phyloP scores from a whole-genome alignment of 2,113 vertebrate genomes.

The Vulpes vulpes region DNA sequence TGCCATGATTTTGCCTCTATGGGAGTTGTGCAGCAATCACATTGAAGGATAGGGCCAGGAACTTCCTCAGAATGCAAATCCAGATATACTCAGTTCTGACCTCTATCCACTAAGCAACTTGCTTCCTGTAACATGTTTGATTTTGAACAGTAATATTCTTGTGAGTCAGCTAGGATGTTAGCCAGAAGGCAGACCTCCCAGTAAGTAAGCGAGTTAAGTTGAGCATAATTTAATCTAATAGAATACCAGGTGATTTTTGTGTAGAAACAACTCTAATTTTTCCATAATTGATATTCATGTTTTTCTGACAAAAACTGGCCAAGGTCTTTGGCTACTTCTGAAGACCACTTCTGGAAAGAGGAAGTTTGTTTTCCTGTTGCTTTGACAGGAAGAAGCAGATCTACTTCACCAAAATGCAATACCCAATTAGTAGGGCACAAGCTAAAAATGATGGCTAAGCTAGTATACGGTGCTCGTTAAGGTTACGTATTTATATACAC shows the following conservation, averaged over 20 bases:
- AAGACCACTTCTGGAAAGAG: constrained; percentile 66
- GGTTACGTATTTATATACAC: neutral
- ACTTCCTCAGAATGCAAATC: neutral
- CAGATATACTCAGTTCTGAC: neutral
- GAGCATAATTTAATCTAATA: neutral
- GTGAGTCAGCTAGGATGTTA: neutral
- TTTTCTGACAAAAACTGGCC: constrained; percentile 56
- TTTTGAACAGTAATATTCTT: neutral
- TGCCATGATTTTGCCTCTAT: neutral
- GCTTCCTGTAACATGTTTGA: constrained; percentile 10
- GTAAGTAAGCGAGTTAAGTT: neutral
- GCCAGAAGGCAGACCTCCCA: neutral
- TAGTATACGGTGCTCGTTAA: neutral
- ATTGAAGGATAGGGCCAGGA: neutral
- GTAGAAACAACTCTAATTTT: constrained; percentile 48
- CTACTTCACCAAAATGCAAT: neutral
- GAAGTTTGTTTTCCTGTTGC: constrained; percentile 81
- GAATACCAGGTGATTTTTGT: neutral
- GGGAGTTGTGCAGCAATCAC: neutral
- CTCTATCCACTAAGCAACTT: neutral
- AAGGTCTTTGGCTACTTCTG: constrained; percentile 49
- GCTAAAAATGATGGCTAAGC: neutral
- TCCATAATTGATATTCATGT: constrained; percentile 59
- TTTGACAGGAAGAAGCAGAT: constrained; percentile 73
- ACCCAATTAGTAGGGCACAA: constrained; percentile 20